These are phyloP conservation scores for Aegypius monachus DNA, from an alignment of 2,113 vertebrate species.

Conservation along the genomic window DNA sequence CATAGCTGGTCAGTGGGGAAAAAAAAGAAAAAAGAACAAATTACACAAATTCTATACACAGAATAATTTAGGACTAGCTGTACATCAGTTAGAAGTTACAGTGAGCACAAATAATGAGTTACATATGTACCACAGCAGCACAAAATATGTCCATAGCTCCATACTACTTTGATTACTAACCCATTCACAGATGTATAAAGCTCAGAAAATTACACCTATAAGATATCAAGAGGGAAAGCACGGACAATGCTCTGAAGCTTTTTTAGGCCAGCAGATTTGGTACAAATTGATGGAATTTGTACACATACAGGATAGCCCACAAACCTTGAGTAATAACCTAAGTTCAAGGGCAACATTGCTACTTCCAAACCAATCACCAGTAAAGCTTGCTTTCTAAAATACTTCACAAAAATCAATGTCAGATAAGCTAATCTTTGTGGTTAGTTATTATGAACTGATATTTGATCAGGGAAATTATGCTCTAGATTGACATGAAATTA, in stretches of 20 bases:
- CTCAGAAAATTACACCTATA: neutral
- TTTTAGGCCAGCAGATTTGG: neutral
- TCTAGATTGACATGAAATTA: conserved; percentile 20
- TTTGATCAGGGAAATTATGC: conserved; percentile 11
- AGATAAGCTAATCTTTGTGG: neutral
- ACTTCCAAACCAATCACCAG: neutral
- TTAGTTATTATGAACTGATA: neutral
- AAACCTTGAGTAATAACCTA: neutral
- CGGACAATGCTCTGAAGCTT: neutral
- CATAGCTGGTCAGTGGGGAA: neutral
- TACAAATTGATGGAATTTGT: neutral
- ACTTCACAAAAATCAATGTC: neutral
- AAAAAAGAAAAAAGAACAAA: neutral
- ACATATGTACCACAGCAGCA: neutral
- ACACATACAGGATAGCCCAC: neutral
- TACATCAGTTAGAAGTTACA: neutral
- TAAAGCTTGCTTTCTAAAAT: neutral
- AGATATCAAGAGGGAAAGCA: neutral
- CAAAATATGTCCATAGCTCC: neutral
- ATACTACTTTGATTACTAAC: neutral
- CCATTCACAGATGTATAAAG: neutral
- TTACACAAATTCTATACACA: neutral
- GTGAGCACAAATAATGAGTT: neutral
- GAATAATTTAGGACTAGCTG: neutral
- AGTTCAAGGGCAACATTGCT: neutral